Conservation (phyloP, 2,888 invertebrate genomes). For the Drosophila trichaetosa region DNA sequence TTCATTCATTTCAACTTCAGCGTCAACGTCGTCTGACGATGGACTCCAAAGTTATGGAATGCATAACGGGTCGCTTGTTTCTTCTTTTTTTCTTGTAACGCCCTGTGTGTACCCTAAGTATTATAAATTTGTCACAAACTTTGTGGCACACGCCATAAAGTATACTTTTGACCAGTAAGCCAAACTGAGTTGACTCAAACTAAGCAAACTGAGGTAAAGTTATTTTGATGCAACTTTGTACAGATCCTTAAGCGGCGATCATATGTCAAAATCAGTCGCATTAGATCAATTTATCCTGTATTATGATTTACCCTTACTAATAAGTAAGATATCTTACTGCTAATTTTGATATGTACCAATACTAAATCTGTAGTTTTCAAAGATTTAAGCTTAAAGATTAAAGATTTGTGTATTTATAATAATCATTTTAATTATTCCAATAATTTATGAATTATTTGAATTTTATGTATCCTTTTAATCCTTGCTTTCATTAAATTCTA, state of each 20-base stretch:
- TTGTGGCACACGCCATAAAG: background rate
- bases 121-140: constrained; percentile 6
- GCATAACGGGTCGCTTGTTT: constrained; percentile 66
- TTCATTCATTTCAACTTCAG: constrained; percentile 80
- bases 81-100: background rate
- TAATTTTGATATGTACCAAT: background rate
- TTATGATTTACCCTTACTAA: background rate
- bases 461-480: background rate
- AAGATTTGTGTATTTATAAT: background rate
- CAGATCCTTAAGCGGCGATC: background rate
- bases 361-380: too few relatives aligned
- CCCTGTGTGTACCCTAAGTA: constrained; percentile 5
- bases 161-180: background rate
- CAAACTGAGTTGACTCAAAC: background rate
- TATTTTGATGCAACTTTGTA: background rate
- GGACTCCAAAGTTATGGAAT: constrained; percentile 77
- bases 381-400: too few relatives aligned
- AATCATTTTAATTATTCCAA: background rate
- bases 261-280: background rate
- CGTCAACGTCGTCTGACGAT: constrained; percentile 62
- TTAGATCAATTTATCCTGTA: background rate
- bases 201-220: background rate
- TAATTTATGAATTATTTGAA: background rate
- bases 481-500: background rate
- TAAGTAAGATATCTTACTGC: rapidly evolving